Conservation (phyloP, 1,140 invertebrate species). For the Lethrus apterus region DNA sequence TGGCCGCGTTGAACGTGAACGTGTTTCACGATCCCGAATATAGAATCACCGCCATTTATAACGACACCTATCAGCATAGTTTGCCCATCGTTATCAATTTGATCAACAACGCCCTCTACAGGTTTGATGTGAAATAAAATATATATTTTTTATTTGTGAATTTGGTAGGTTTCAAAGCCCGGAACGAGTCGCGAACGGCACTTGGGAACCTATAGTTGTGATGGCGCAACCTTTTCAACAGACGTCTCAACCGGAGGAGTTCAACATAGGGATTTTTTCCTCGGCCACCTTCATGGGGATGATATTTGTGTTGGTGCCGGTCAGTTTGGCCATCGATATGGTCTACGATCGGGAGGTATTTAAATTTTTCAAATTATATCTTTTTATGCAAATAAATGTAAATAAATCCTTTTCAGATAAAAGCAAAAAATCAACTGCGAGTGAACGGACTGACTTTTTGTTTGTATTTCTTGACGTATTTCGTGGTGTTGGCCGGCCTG, state of each 20-base stretch:
- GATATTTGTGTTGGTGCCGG: conserved; percentile 67
- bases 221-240: conserved; percentile 62
- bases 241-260: conserved; percentile 58
- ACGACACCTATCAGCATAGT: conserved; percentile 71
- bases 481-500: conserved; percentile 60
- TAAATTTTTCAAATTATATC: neutral
- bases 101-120: conserved; percentile 63
- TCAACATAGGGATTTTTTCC: conserved; percentile 63
- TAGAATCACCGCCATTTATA: conserved; percentile 62
- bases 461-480: conserved; percentile 73
- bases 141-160: conserved; percentile 5
- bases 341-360: conserved; percentile 76
- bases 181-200: conserved; percentile 14
- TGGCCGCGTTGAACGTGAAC: conserved; percentile 57
- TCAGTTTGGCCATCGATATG: conserved; percentile 70
- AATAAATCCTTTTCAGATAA: conserved; percentile 53
- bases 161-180: conserved; percentile 32
- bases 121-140: neutral
- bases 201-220: conserved; percentile 44
- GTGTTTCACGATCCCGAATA: conserved; percentile 45
- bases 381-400: neutral
- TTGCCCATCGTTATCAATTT: conserved; percentile 70
- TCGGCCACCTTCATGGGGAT: conserved; percentile 69
- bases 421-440: conserved; percentile 73
- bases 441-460: conserved; percentile 72